Evolutionary conservation across 2,888 invertebrate species (phyloP).

Genomic region (Neoaliturus tenellus): DNA sequence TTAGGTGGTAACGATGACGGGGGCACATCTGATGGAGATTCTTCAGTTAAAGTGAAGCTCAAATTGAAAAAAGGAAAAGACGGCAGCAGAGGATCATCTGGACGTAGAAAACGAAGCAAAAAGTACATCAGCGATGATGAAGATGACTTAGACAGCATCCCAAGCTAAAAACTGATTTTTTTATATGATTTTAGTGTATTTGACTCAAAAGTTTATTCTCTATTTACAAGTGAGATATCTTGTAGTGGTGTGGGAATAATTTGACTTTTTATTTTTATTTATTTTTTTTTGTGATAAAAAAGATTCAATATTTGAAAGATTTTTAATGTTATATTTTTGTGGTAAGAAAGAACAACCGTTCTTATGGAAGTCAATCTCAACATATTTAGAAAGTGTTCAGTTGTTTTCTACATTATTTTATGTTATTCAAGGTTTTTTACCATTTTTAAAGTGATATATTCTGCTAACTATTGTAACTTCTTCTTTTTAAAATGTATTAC

Average conservation of each 20-base stretch:
- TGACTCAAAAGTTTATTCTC: background rate
- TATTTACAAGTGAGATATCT: background rate
- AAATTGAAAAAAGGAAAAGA: constrained; percentile 78
- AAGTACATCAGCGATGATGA: constrained; percentile 81
- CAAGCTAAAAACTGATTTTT: constrained; percentile 12
- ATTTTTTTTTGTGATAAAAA: constrained; percentile 8
- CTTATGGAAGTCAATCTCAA: no score
- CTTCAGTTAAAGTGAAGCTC: constrained; percentile 84
- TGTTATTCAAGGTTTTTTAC: no score
- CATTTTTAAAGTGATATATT: no score
- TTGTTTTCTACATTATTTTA: no score
- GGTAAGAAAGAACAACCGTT: no score
- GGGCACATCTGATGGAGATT: constrained; percentile 79
- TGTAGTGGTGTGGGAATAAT: background rate
- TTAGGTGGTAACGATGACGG: constrained; percentile 73
- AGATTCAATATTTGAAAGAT: background rate
- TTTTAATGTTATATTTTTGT: background rate
- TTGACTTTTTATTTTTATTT: background rate
- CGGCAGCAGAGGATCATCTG: constrained; percentile 71
- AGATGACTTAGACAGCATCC: constrained; percentile 72
- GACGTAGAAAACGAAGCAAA: constrained; percentile 75
- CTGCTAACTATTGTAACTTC: no score
- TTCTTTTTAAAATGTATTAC: no score
- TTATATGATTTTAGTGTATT: background rate
- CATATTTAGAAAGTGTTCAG: no score